Base-by-base conservation (phyloP, 2,888 invertebrate species). In the Thysanoteuthis rhombus region DNA sequence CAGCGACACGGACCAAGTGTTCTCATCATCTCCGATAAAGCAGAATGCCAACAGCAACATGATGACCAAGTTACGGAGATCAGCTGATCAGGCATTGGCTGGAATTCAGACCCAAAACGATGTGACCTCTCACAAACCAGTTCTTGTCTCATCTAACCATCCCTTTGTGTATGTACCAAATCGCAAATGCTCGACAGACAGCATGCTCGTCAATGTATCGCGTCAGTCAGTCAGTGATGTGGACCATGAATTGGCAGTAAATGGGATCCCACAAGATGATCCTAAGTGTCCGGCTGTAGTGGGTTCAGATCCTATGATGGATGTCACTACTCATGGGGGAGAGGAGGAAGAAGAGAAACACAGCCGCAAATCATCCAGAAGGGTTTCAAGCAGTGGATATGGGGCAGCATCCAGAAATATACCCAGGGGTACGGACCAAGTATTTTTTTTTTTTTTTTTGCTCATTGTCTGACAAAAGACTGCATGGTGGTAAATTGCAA, bases 121-220 rank as follows among this genome's bases (percentile, higher is more conserved):
- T n/a, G 45, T 45, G 19, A 40, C 32, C 0, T 3, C 42, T 32
- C 36, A 36, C 19, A 58, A 38, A 16, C 16, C 32, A 52, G 52
- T 93, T n/a, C 16, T 93, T 39, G 39, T 52, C n/a, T 16, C 93
- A 16, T 39, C 45, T 39, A 25, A 58, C 32, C 28, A 58, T 47
- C 52, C 93, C 16, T 93, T 47, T 93, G 93, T 47, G n/a, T 93
- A 58, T 93, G 19, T 93, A 22, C 93, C 93, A 38, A 47, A 93
- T 38, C 93, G 58, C 47, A 47, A 58, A 38, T 93, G 42, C 58
- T 93, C 93, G 19, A 47, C 93, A 1, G 93, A 93, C 38, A 93
- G 93, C 52, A 93, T 93, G 93, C 47, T 36, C 1, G 93, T 93
- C 39, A 47, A 93, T 38, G 52, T 93, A 6, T 93, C 93, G 1